Evolutionary conservation across 2,797 vertebrate genomes (phyloP), one percentile per base, ranked within the genome.

Genomic region (Parotocinclus haroldoi): DNA sequence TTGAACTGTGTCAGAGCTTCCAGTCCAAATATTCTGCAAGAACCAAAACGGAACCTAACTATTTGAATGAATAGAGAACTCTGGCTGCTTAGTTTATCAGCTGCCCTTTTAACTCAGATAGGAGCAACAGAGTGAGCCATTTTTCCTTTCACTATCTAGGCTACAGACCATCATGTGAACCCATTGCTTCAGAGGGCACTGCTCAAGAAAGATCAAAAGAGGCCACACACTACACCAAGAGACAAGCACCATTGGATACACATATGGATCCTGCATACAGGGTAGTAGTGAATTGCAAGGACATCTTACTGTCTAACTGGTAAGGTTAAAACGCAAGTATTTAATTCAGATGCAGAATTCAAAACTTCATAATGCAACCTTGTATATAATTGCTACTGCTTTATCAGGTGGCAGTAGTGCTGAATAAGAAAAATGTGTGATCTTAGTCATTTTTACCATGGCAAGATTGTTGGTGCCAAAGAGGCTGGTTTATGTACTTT

Each of bases 51-150:
- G 56, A 50, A 40, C 19, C 58, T 42, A n/a, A n/a, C 9, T 27
- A 56, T 53, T 58, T 46, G 55, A 67, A 40, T 66, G 19, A 55
- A 36, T 13, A 59, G 17, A 9, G 72, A 71, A 56, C 74, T 80
- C 82, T 83, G 82, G 86, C 82, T 83, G 70, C 58, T 73, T 67
- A 10, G 57, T 80, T 86, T 90, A 91, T 91, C 90, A 86, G 76
- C 80, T 84, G 83, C 81, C 83, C 86, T 87, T 86, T 87, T 79
- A 27, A 81, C 52, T 84, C 78, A 84, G 89, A 91, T 91, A 89
- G 77, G 69, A 73, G 73, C 83, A 86, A 89, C 85, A 87, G 84
- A 89, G 79, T 78, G 73, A 79, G 67, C 79, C 78, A 68, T 87
- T 83, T 65, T 78, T 83, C 66, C 76, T 78, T 56, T 83, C 81